These are phyloP conservation scores for Pseudomyrmex gracilis DNA, from an alignment of 1,140 invertebrate genomes.

Conservation along the genomic window DNA sequence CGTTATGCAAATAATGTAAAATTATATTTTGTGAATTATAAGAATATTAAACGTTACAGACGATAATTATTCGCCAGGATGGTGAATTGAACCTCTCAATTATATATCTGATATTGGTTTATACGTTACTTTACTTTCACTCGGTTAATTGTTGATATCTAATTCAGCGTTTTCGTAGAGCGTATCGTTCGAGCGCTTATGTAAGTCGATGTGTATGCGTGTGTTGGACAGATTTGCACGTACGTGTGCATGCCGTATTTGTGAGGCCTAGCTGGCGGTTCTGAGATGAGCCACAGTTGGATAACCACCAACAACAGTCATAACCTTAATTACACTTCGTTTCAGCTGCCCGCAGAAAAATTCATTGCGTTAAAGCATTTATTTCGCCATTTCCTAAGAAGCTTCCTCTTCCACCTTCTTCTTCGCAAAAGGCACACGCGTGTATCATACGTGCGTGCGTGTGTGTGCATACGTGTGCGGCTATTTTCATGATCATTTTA, in stretches of 20 bases:
- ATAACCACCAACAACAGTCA: constrained; percentile 66
- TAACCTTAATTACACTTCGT: constrained; percentile 71
- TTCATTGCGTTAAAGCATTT: constrained; percentile 42
- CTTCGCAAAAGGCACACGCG: background rate
- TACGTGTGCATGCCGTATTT: background rate
- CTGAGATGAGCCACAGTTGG: constrained; percentile 65
- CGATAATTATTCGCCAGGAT: constrained; percentile 31
- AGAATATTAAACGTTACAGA: constrained; percentile 16
- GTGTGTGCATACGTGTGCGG: background rate
- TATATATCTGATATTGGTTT: constrained; percentile 48
- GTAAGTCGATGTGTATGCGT: background rate
- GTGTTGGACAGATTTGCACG: constrained; percentile 21
- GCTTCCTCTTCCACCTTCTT: background rate
- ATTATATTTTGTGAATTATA: constrained; percentile 49
- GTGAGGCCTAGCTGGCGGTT: constrained; percentile 49
- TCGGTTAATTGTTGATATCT: constrained; percentile 70
- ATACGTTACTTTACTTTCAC: constrained; percentile 52
- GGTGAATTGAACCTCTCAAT: constrained; percentile 24
- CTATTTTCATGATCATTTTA: constrained; percentile 69
- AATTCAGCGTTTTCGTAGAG: constrained; percentile 59
- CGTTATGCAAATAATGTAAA: too few relatives aligned
- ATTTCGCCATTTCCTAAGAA: constrained; percentile 27
- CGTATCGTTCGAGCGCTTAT: constrained; percentile 37
- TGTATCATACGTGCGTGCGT: too few relatives aligned
- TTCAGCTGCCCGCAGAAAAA: constrained; percentile 60